Conservation (phyloP, 2,888 invertebrate species). For the Macaria liturata region DNA sequence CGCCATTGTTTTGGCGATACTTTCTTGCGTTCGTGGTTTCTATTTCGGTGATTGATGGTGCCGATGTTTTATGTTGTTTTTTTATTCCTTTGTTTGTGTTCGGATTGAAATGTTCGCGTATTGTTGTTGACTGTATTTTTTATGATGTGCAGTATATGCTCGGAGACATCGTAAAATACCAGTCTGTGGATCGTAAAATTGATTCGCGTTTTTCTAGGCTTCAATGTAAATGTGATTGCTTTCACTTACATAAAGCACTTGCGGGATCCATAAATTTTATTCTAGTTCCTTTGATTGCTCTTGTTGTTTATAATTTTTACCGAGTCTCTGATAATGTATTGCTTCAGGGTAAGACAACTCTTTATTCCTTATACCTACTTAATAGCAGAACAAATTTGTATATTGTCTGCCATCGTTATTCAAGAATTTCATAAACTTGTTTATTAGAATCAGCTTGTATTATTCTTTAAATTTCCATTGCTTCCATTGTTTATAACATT, state of each 20-base stretch:
- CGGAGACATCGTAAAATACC: constrained; percentile 18
- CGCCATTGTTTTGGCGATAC: constrained; percentile 62
- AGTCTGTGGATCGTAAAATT: constrained; percentile 17
- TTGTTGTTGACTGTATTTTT: constrained; percentile 22
- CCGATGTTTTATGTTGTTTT: constrained; percentile 40
- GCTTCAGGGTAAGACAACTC: too few relatives aligned
- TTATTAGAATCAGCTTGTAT: too few relatives aligned
- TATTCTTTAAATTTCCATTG: too few relatives aligned
- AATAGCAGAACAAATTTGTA: too few relatives aligned
- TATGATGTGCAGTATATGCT: constrained; percentile 18
- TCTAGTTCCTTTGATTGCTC: too few relatives aligned
- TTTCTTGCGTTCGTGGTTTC: constrained; percentile 42
- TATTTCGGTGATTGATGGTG: constrained; percentile 45
- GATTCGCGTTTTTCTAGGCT: constrained; percentile 13
- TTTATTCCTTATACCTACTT: too few relatives aligned
- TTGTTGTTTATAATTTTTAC: too few relatives aligned
- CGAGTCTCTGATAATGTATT: too few relatives aligned
- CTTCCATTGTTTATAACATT: too few relatives aligned
- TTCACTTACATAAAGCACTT: constrained; percentile 3
- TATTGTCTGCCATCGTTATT: too few relatives aligned
- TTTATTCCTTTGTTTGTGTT: constrained; percentile 37
- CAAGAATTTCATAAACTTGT: too few relatives aligned
- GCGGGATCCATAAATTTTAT: too few relatives aligned
- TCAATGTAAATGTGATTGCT: constrained; percentile 10
- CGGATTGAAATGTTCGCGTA: constrained; percentile 33